Base-by-base conservation (phyloP, 1,140 invertebrate genomes). In the Atta colombica region DNA sequence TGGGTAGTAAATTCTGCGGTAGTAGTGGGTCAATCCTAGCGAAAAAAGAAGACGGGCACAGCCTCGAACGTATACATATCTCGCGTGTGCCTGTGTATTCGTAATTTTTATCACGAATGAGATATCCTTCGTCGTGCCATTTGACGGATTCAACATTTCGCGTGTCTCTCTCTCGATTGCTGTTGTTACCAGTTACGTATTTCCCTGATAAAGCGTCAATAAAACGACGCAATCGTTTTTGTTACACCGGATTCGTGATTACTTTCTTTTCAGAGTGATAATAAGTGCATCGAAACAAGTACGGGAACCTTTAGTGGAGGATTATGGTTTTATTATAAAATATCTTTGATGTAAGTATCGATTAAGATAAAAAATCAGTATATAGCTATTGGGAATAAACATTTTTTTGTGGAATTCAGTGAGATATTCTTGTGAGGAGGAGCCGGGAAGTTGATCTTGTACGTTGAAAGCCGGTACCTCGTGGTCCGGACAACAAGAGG, bases 251-350 rank as follows among this genome's bases (percentile, higher is more conserved):
- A 35, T 61, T 25, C 25, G 80, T 45, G 35, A 31, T 65, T 12
- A 6, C 2, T 49, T 63, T 66, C n/a, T 3, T 35, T 55, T 71
- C 35, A 84, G 31, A 58, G 78, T 85, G 88, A 58, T 31, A 61
- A 61, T 72, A 16, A 90, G 85, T 90, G 89, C 60, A 53, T 65
- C n/a, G 3, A 49, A 66, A 84, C 65, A 69, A 61, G 49, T 61
- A 58, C 12, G 51, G 75, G n/a, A 72, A 16, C 12, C 25, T 39
- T 55, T 58, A 25, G 63, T 8, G 81, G 49, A 74, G 74, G 85
- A 25, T 81, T 80, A 91, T 90, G 90, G 72, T 68, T 87, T 87
- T 89, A 92, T 89, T 92, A 93, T 93, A 92, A 92, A 84, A 89
- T 68, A 68, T 87, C 14, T 87, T 14, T 63, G 63, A 90, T 77